Base-by-base conservation (phyloP, 2,888 invertebrate genomes). In the Zele albiditarsus region DNA sequence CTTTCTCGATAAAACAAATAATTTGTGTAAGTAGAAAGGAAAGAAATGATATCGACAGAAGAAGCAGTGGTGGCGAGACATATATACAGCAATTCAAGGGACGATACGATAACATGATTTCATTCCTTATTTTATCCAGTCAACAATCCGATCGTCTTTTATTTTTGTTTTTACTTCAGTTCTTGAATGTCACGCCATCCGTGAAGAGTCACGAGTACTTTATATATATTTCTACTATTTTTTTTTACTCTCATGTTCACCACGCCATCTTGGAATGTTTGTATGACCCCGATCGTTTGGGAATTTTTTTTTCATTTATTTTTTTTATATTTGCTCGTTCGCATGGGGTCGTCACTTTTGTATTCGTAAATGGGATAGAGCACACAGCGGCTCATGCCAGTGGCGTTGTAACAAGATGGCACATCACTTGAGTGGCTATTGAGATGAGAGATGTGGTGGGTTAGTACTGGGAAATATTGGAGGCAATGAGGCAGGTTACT, bases 401-500 rank as follows among this genome's bases (percentile, higher is more conserved):
- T 73, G 75, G 78, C 80, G 79, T 75, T 82, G 81, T 83, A 81
- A 82, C 81, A 80, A 82, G 82, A 82, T 77, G 80, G 80, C 79
- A 81, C 77, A 65, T 46, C 62, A 68, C 72, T 80, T 83, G 86
- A 87, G 86, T 86, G 85, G 85, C 85, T 83, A 87, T 87, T 87
- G 88, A 88, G 85, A 84, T 87, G 84, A 63, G 63, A 63, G 63
- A 63, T 84, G 83, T 80, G 82, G 81, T 83, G 83, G 82, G 77
- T 46, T 81, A 81, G 76, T 76, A 74, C 73, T 63, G 60, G 75
- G 83, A 85, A 86, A 89, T 89, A 88, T 88, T 83, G 88, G 87
- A 87, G 87, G 88, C 89, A 89, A 89, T 88, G 89, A 89, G 87
- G 86, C 89, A 82, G 85, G 87, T 83, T 86, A 88, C 87, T 89